phyloP scores from a whole-genome alignment of 1,140 invertebrate genomes.

The Solen grandis region DNA sequence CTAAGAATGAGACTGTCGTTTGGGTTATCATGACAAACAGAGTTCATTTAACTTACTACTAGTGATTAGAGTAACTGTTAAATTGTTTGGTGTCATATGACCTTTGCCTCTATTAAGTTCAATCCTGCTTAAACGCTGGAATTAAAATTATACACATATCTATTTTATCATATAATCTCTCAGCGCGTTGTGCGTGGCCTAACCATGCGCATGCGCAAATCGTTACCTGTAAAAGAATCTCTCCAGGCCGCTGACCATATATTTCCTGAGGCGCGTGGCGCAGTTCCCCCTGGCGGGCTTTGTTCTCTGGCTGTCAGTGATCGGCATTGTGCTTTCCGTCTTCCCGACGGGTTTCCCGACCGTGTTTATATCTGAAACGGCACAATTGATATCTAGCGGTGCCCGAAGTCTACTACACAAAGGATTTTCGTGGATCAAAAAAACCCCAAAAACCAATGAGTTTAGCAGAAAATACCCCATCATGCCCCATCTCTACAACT shows the following conservation, averaged over 20 bases:
- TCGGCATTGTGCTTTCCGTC: background rate
- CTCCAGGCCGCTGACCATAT: slow-evolving; percentile 23
- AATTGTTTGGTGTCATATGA: background rate
- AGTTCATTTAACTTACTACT: background rate
- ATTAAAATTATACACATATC: background rate
- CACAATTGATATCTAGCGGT: too few species aligned
- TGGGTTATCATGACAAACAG: background rate
- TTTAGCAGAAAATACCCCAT: too few species aligned
- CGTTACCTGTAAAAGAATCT: slow-evolving; percentile 24
- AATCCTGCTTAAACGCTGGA: too few species aligned
- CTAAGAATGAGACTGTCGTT: too few species aligned
- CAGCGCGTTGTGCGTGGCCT: background rate
- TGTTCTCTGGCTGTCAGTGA: background rate
- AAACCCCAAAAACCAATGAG: too few species aligned
- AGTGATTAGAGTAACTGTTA: background rate
- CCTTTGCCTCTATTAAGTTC: too few species aligned
- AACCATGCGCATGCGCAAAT: background rate
- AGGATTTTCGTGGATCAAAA: too few species aligned
- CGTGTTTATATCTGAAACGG: slow-evolving; percentile 6
- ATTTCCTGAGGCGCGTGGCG: background rate
- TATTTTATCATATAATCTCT: background rate
- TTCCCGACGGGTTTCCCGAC: background rate
- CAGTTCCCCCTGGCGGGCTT: background rate
- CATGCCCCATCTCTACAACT: too few species aligned
- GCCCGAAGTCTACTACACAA: too few species aligned